Conservation (phyloP, 2,888 invertebrate species). For the Elmis aenea region DNA sequence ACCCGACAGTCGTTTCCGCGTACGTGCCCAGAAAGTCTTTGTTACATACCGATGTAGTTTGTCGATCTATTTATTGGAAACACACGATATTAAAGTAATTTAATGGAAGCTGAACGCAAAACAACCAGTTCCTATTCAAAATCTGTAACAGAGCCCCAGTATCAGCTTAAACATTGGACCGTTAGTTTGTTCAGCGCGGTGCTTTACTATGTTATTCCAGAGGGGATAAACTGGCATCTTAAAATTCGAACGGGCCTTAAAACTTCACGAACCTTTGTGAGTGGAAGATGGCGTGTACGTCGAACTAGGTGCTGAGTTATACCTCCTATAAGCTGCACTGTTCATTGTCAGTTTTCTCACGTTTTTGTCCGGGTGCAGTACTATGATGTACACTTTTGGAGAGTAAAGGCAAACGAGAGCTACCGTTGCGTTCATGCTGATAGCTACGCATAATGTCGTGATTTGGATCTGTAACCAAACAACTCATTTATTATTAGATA, state of each 20-base stretch:
- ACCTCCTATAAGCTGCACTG: slow-evolving; percentile 39
- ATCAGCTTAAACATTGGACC: too few species aligned
- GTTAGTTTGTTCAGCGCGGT: too few species aligned
- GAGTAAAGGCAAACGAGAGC: slow-evolving; percentile 65
- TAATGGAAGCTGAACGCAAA: too few species aligned
- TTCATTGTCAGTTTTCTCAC: slow-evolving; percentile 53
- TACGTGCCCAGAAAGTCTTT: too few species aligned
- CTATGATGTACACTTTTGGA: slow-evolving; percentile 67
- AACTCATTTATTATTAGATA: slow-evolving; percentile 1
- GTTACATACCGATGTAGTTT: too few species aligned
- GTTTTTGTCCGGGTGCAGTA: slow-evolving; percentile 70
- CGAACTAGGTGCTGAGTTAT: slow-evolving; percentile 34
- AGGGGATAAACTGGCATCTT: too few species aligned
- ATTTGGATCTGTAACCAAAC: slow-evolving; percentile 62
- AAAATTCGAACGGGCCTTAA: slow-evolving; percentile 13
- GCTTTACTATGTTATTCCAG: too few species aligned
- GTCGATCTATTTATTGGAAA: too few species aligned
- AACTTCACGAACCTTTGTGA: slow-evolving; percentile 11
- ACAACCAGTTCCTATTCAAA: too few species aligned
- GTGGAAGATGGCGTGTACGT: slow-evolving; percentile 34
- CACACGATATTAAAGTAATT: too few species aligned
- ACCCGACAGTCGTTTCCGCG: too few species aligned
- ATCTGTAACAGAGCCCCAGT: too few species aligned
- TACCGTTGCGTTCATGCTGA: slow-evolving; percentile 64
- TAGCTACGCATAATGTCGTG: slow-evolving; percentile 64